Percentiles rank a stretch among this genome's conserved stretches.
Evolutionary conservation across 2,113 vertebrate genomes (phyloP).

Genomic region (Myotis davidii): DNA sequence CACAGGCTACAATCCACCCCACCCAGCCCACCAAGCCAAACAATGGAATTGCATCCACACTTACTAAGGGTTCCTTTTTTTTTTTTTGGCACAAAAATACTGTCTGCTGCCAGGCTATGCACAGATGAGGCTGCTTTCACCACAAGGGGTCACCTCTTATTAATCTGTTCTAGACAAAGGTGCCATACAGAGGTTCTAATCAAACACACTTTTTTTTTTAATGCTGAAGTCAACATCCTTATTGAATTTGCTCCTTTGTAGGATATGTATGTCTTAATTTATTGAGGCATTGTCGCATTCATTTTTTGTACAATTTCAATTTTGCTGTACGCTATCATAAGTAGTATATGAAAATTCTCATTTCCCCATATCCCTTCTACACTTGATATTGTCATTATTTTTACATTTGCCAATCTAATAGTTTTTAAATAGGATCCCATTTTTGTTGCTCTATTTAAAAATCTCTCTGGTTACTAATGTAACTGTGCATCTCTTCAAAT

Average conservation of each 20-base stretch:
- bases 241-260: background rate
- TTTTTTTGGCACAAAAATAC: background rate
- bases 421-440: background rate
- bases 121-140: background rate
- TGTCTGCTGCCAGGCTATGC: background rate
- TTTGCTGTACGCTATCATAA: background rate
- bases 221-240: background rate
- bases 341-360: slow-evolving; percentile 3
- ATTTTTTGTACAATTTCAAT: background rate
- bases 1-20: background rate
- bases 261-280: background rate
- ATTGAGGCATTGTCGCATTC: background rate
- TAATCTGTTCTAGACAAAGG: background rate
- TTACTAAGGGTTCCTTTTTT: background rate
- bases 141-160: background rate
- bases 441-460: slow-evolving; percentile 25
- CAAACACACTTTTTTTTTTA: background rate
- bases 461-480: background rate
- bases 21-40: background rate
- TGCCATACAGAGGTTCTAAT: background rate
- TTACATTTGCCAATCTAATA: background rate
- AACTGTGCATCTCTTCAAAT: background rate
- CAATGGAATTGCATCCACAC: background rate
- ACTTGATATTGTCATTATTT: background rate
- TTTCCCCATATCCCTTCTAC: background rate